Evolutionary conservation across 2,113 vertebrate species (phyloP).

Genomic region (Nothobranchius furzeri): DNA sequence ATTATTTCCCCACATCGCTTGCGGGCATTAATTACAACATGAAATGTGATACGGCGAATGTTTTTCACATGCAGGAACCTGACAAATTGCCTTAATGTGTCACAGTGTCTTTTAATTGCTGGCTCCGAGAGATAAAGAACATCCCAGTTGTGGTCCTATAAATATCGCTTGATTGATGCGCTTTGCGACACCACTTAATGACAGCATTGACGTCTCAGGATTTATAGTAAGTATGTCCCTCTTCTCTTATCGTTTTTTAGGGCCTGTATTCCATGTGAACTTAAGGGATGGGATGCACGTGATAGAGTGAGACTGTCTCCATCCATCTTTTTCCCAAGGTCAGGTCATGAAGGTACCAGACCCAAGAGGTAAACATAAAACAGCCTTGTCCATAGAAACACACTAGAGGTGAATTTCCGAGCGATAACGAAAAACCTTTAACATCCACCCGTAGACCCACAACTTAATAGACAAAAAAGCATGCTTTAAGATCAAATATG

Average conservation of each 20-base stretch:
- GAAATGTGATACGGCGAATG: slow-evolving; percentile 21
- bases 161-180: slow-evolving; percentile 49
- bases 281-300: no score
- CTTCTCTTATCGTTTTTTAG: not conserved
- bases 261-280: no score
- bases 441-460: no score
- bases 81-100: slow-evolving; percentile 25
- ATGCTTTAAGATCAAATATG: no score
- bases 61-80: slow-evolving; percentile 11
- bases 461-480: no score
- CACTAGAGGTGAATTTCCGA: no score
- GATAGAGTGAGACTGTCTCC: no score
- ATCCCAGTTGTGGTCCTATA: slow-evolving; percentile 23
- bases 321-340: no score
- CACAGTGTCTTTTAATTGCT: slow-evolving; percentile 8
- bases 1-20: not conserved
- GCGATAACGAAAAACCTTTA: no score
- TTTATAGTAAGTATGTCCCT: not conserved
- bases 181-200: slow-evolving; percentile 39
- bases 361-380: no score
- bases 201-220: not conserved
- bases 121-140: slow-evolving; percentile 16
- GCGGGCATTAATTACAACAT: slow-evolving; percentile 11
- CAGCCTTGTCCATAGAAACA: no score
- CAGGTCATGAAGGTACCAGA: no score